Base-by-base conservation (phyloP, 64 coral and sea anemone genomes). In the Montipora sp. region DNA sequence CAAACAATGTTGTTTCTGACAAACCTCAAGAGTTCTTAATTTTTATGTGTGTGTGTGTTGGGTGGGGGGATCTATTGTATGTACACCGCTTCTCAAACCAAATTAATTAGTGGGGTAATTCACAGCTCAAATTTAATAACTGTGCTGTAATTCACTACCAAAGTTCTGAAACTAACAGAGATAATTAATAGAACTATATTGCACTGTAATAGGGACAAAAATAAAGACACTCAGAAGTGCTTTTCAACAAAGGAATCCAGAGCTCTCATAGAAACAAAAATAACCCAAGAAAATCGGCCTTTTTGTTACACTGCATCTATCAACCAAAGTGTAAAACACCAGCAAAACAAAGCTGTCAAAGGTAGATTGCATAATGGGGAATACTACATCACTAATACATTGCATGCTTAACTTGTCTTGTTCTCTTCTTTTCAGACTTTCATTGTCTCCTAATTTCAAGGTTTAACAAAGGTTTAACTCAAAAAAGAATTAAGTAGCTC, bases 401-500 rank as follows among this genome's bases (percentile, higher is more conserved):
- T 63, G 59, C 59, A 63, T 73, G 3, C 19, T 27, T 73, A 73
- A 20, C n/a, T 73, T 73, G 6, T 73, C 9, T 73, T 73, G 69
- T 73, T 73, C 69, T 73, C 69, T 24, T 73, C 69, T 73, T 73
- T 73, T 4, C 69, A 73, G 69, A 73, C 69, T 73, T 4, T 73
- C 69, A 73, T 73, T 36, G 69, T 73, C 69, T 23, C 19, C 22
- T 73, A 23, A 73, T 73, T 24, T 73, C 22, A 73, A 73, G 69
- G 69, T 73, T 73, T 73, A 73, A 5, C 22, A 75, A 75, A 75
- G 8, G 22, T 75, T 44, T 75, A 75, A 36, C 73, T 75, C 3
- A 5, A 75, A 44, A 75, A 75, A 46, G 73, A 75, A 75, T 75
- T 7, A 44, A 75, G 22, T 75, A 75, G 22, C 82, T 89, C 94